Evolutionary conservation across 2,797 vertebrate genomes (phyloP).

Genomic region (Emys orbicularis): DNA sequence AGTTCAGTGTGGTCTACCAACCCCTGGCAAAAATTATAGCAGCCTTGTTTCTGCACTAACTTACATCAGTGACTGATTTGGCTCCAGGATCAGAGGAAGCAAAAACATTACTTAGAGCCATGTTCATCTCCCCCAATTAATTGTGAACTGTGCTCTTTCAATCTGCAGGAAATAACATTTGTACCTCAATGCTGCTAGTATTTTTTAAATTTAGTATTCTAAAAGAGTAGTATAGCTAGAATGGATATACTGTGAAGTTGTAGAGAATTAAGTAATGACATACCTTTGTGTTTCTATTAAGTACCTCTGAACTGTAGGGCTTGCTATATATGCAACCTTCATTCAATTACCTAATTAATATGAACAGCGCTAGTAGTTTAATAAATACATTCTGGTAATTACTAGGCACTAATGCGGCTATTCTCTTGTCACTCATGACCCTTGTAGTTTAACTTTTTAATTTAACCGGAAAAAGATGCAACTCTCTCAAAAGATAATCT

Average conservation of each 20-base stretch:
- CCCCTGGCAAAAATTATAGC: neutral
- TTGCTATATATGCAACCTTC: neutral
- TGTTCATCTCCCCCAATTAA: neutral
- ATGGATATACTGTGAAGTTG: neutral
- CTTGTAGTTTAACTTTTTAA: neutral
- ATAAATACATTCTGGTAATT: neutral
- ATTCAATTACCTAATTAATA: neutral
- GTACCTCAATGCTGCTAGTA: fast-evolving
- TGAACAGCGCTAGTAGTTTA: fast-evolving
- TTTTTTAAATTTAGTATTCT: neutral
- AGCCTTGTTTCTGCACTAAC: neutral
- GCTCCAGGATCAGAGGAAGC: neutral
- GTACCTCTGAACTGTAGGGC: neutral
- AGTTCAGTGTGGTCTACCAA: no score
- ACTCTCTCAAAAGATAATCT: neutral
- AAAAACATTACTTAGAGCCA: neutral
- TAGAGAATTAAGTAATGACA: neutral
- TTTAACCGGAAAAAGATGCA: neutral
- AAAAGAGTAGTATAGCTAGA: neutral
- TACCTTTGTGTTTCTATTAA: neutral
- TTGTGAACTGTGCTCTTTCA: neutral
- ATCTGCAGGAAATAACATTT: neutral
- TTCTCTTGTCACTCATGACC: neutral
- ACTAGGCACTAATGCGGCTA: neutral
- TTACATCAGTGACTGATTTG: neutral